Evolutionary conservation across 2,113 vertebrate genomes (phyloP), one percentile per base, ranked within the genome.

Genomic region (mouse (Mus musculus)): DNA sequence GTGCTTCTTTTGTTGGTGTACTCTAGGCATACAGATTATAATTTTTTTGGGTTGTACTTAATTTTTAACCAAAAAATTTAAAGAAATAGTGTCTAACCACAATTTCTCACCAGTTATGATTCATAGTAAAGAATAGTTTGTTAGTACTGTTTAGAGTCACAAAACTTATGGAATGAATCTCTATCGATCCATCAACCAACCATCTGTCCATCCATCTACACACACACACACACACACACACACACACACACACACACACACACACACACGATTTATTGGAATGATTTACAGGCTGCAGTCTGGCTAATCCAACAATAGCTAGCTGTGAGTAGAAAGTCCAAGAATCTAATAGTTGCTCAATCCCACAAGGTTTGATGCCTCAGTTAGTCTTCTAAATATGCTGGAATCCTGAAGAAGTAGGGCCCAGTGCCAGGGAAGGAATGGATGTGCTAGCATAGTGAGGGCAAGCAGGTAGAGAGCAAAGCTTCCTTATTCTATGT

Each of bases 1-100:
- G 22, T 61, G 3, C 59, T 95, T 24, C 39, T 65, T 73, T 67
- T 90, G 52, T 76, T 76, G 22, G 36, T 78, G 49, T 90, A 76
- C 19, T 95, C 16, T 71, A 42, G 17, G 75, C 11, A 88, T 9
- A 82, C 22, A 49, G 49, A 67, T 90, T 73, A 88, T 7, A 42
- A 33, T 63, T 33, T 63, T 33, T 81, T 63, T 13, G n/a, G 91
- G 39, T 78, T 76, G 33, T 54, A 69, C 12, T 92, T 33, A 17
- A 59, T 90, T 90, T 85, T 71, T 76, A 59, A 65, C 30, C 26
- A 73, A 94, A 75, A 89, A 67, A 94, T 39, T 61, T 61, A 75
- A 61, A 82, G 69, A 81, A 80, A 63, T 67, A 77, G 78, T 75
- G 19, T 86, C 84, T 67, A 67, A 69, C 10, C 46, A 9, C 13